Base-by-base conservation (phyloP, 2,113 vertebrate species). In the Nicator chloris region DNA sequence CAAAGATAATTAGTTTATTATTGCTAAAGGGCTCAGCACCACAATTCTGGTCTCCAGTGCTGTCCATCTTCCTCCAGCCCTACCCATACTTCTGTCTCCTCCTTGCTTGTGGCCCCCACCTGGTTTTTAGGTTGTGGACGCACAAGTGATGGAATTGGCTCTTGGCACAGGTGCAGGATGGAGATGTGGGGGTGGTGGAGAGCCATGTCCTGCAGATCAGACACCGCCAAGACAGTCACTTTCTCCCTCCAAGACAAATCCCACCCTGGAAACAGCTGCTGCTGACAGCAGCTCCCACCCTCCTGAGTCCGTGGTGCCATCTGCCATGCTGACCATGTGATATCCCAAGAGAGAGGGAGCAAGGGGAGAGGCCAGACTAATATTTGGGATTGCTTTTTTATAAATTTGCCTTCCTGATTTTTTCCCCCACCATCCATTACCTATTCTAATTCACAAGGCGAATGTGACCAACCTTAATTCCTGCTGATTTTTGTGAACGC, bases 231-330 rank as follows among this genome's bases (percentile, higher is more conserved):
- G 40, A 8, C 24, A 35, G 42, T 33, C 0, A 1, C 20, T 61
- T 83, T 61, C n/a, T 81, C 37, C 50, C 24, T 54, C 37, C 27
- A 39, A 39, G 30, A 50, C 15, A 59, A 80, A 86, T 35, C 64
- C 42, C 42, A 40, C 26, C 6, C 37, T 65, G 54, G 40, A 81
- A 50, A 6, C 31, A 2, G 0, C 63, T 64, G 79, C 49, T 87
- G n/a, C 63, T 20, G 14, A 21, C 49, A 53, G 60, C 3, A 0
- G 22, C 59, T 93, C 60, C 40, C 60, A 54, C 11, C 10, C 13
- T 65, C 13, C 39, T 13, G 40, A 68, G 49, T 35, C 56, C 47
- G 1, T 7, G 39, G 56, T 78, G 37, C 45, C 0, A 0, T 18
- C 33, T 42, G 51, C 47, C 20, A 9, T 3, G 4, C 15, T 70